Evolutionary conservation across 2,113 vertebrate species (phyloP).

Genomic region (Chrysochloris asiatica): DNA sequence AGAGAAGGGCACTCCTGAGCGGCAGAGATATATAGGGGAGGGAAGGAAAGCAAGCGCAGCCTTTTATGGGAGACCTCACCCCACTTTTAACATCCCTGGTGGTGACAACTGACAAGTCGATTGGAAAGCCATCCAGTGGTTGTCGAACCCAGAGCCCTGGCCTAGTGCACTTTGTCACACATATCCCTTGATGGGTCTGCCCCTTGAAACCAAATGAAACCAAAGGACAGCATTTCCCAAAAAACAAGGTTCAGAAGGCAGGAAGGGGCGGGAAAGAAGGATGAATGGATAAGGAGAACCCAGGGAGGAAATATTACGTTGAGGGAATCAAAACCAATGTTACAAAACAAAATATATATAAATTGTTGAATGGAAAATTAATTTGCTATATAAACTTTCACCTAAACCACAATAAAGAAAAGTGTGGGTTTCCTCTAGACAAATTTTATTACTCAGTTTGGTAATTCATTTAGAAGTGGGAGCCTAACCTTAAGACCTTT

Average conservation of each 20-base stretch:
- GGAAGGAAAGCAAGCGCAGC: not conserved
- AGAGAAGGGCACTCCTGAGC: not conserved
- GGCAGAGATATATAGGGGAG: not conserved
- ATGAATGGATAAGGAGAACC: too few relatives aligned
- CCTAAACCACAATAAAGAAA: too few relatives aligned
- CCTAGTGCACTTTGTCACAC: not conserved
- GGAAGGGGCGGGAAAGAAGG: too few relatives aligned
- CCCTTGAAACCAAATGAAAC: too few relatives aligned
- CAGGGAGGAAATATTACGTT: too few relatives aligned
- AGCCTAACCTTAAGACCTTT: not conserved
- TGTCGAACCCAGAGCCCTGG: not conserved
- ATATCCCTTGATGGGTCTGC: not conserved
- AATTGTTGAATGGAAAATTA: too few relatives aligned
- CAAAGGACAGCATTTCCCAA: too few relatives aligned
- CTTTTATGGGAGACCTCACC: not conserved
- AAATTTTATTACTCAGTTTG: not conserved
- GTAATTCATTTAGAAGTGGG: not conserved
- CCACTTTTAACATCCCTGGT: not conserved
- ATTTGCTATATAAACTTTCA: too few relatives aligned
- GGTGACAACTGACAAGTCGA: not conserved
- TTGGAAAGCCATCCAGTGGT: not conserved
- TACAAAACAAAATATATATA: too few relatives aligned
- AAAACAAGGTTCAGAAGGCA: too few relatives aligned
- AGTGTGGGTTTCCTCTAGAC: not conserved
- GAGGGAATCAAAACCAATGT: too few relatives aligned